Conservation (phyloP, 1,140 invertebrate genomes). For the Drosophila carrolli region DNA sequence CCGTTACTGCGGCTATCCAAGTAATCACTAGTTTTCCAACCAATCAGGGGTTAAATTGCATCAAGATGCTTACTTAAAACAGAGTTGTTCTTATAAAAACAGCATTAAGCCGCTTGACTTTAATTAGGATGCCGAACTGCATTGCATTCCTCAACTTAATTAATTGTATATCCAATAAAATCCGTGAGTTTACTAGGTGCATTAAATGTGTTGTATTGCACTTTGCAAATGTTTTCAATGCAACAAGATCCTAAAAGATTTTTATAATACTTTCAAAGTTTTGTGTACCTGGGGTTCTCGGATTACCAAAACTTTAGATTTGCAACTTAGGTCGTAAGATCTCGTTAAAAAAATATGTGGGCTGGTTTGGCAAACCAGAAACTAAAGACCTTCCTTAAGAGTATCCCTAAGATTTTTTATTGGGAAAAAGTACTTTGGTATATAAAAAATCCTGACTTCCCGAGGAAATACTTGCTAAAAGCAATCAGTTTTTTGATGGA, state of each 20-base stretch:
- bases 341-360: constrained; percentile 15
- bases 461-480: constrained; percentile 31
- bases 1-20: constrained; percentile 7
- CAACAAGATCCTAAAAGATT: constrained; percentile 6
- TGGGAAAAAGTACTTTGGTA: constrained; percentile 19
- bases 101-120: constrained; percentile 12
- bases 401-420: constrained; percentile 8
- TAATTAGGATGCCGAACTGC: not conserved
- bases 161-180: constrained; percentile 15
- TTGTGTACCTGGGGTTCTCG: not conserved
- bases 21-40: constrained; percentile 37
- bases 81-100: constrained; percentile 26
- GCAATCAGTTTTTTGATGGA: constrained; percentile 45
- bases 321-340: not conserved
- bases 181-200: not conserved
- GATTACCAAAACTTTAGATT: constrained; percentile 3
- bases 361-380: not conserved
- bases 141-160: constrained; percentile 17
- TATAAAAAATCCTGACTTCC: constrained; percentile 32
- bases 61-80: constrained; percentile 46
- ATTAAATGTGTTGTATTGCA: constrained; percentile 2
- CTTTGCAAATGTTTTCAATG: not conserved
- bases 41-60: constrained; percentile 46
- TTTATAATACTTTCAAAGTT: not conserved
- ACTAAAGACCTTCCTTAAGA: not conserved